phyloP scores from a whole-genome alignment of 2,888 invertebrate genomes.

The Ennomos erosarius region DNA sequence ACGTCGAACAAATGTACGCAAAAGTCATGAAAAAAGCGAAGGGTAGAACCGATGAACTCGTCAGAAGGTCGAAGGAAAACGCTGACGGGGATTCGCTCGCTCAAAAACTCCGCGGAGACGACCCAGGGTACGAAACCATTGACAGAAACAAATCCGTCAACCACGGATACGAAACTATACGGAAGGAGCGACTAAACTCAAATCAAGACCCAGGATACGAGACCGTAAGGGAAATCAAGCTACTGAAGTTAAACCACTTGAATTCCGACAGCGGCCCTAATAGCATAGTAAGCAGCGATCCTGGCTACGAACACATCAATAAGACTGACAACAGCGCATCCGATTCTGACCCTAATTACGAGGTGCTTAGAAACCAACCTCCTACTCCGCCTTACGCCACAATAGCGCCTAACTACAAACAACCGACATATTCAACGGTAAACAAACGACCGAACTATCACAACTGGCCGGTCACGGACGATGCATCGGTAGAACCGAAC shows the following conservation, averaged over 20 bases:
- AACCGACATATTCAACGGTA: slow-evolving; percentile 83
- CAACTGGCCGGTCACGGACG: slow-evolving; percentile 84
- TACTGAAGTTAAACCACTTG: slow-evolving; percentile 65
- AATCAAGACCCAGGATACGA: slow-evolving; percentile 88
- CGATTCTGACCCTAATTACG: slow-evolving; percentile 92
- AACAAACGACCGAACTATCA: slow-evolving; percentile 83
- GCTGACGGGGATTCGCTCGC: slow-evolving; percentile 49
- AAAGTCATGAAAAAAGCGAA: slow-evolving; percentile 92
- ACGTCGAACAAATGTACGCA: slow-evolving; percentile 95
- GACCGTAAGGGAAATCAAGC: slow-evolving; percentile 79
- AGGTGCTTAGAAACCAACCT: slow-evolving; percentile 87
- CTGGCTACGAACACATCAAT: slow-evolving; percentile 90
- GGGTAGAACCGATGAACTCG: slow-evolving; percentile 65
- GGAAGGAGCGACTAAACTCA: slow-evolving; percentile 70
- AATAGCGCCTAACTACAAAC: slow-evolving; percentile 75
- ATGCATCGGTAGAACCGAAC: slow-evolving; percentile 88
- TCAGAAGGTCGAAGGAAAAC: slow-evolving; percentile 63
- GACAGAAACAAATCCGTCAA: slow-evolving; percentile 75
- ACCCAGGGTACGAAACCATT: slow-evolving; percentile 82
- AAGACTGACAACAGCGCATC: slow-evolving; percentile 79
- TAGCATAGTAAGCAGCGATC: slow-evolving; percentile 87
- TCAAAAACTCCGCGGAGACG: slow-evolving; percentile 71
- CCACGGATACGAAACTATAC: slow-evolving; percentile 87
- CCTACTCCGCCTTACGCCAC: slow-evolving; percentile 80
- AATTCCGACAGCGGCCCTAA: slow-evolving; percentile 84